Evolutionary conservation across 2,888 invertebrate genomes (phyloP).

Genomic region (Cheilosia scutellata): DNA sequence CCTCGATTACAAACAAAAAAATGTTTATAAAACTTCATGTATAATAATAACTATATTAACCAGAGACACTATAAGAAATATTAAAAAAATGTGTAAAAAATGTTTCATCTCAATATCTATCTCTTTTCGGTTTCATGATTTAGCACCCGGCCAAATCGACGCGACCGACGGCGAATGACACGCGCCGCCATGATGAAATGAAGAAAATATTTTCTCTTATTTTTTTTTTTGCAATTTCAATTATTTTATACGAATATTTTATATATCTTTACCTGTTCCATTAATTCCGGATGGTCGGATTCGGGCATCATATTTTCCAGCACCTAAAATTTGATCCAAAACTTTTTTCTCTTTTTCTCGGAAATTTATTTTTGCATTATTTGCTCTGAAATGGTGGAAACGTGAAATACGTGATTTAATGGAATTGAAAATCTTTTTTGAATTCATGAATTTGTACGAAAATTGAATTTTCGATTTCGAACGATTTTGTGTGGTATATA

Average conservation of each 20-base stretch:
- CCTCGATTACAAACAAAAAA: slow-evolving; percentile 1
- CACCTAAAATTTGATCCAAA: slow-evolving; percentile 95
- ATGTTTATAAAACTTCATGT: not conserved
- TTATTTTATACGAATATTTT: slow-evolving; percentile 30
- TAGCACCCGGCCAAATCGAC: slow-evolving; percentile 1
- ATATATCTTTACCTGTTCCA: slow-evolving; percentile 91
- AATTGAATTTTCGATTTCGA: slow-evolving; percentile 61
- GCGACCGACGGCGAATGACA: slow-evolving; percentile 6
- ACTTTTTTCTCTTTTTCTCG: slow-evolving; percentile 97
- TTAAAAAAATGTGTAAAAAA: slow-evolving; percentile 18
- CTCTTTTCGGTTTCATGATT: not conserved
- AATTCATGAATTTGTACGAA: slow-evolving; percentile 64
- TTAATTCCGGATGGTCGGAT: slow-evolving; percentile 97
- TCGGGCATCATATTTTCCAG: slow-evolving; percentile 95
- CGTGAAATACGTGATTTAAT: slow-evolving; percentile 75
- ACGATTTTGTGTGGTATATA: not conserved
- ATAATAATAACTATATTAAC: not conserved
- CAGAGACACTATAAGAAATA: not conserved
- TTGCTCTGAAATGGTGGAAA: slow-evolving; percentile 86
- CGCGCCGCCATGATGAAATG: slow-evolving; percentile 7
- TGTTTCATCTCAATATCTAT: slow-evolving; percentile 27
- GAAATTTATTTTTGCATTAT: slow-evolving; percentile 93
- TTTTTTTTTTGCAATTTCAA: slow-evolving; percentile 21
- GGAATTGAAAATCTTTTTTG: slow-evolving; percentile 71
- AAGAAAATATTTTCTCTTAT: not conserved